These are phyloP conservation scores for Bolborhynchus lineola DNA, from an alignment of 2,113 vertebrate genomes.

Conservation along the genomic window DNA sequence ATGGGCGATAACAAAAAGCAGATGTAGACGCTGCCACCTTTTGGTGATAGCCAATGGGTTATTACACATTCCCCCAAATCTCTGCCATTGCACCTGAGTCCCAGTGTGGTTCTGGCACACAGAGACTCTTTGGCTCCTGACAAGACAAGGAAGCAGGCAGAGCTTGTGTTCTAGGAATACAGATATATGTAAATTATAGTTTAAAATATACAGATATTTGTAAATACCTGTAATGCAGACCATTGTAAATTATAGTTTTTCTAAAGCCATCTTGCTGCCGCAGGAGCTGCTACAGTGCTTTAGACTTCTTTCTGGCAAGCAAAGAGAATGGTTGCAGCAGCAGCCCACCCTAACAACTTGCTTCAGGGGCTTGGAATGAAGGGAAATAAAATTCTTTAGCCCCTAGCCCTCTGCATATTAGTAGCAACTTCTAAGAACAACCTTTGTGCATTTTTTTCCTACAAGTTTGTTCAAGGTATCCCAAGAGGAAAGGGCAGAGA, in stretches of 20 bases:
- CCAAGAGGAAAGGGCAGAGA: background rate
- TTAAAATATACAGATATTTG: background rate
- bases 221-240: background rate
- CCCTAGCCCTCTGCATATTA: background rate
- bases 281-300: background rate
- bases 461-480: background rate
- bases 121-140: background rate
- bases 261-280: background rate
- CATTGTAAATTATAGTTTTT: background rate
- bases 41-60: slow-evolving; percentile 28
- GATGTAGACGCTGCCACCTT: slow-evolving; percentile 56
- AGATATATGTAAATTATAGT: background rate
- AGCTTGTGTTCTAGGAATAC: background rate
- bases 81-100: background rate
- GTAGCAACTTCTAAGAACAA: background rate
- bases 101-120: background rate
- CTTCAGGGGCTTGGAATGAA: background rate
- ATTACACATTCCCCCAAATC: background rate
- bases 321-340: background rate
- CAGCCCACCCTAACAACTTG: background rate
- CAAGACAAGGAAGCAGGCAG: background rate
- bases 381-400: background rate
- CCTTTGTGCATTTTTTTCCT: background rate
- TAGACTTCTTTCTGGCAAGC: background rate
- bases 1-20: background rate